Evolutionary conservation across 2,797 vertebrate genomes (phyloP).

Genomic region (Sparus aurata): DNA sequence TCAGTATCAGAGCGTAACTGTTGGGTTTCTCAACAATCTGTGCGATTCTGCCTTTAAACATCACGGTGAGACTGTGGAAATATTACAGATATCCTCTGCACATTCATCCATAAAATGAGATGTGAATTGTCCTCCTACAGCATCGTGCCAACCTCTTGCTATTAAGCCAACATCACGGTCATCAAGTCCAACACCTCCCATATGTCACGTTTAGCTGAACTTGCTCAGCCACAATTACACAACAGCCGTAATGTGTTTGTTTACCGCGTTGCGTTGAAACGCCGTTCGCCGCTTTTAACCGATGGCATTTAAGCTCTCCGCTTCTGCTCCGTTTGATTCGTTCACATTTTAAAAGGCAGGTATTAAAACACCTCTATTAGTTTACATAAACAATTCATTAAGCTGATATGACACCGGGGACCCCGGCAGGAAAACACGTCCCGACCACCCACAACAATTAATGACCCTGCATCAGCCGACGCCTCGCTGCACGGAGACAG

Average conservation of each 20-base stretch:
- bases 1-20: background rate
- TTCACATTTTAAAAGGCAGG: slow-evolving; percentile 68
- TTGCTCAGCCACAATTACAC: slow-evolving; percentile 12
- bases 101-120: background rate
- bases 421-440: slow-evolving; percentile 60
- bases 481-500: slow-evolving; percentile 43
- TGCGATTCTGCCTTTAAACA: background rate
- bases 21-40: background rate
- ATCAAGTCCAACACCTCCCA: background rate
- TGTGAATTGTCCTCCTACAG: background rate
- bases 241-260: slow-evolving; percentile 51
- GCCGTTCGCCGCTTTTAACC: slow-evolving; percentile 51
- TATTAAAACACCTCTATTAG: slow-evolving; percentile 70
- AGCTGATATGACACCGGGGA: slow-evolving; percentile 68
- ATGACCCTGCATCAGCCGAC: slow-evolving; percentile 55
- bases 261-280: slow-evolving; percentile 27
- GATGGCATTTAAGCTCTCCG: slow-evolving; percentile 63
- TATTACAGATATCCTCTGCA: background rate
- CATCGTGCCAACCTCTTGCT: background rate
- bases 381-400: slow-evolving; percentile 76
- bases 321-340: slow-evolving; percentile 52
- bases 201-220: slow-evolving; percentile 9
- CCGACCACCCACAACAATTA: slow-evolving; percentile 64
- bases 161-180: slow-evolving; percentile 1
- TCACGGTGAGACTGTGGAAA: background rate